Base-by-base conservation (phyloP, 2,797 vertebrate genomes). In the Hozukius guyotensis region DNA sequence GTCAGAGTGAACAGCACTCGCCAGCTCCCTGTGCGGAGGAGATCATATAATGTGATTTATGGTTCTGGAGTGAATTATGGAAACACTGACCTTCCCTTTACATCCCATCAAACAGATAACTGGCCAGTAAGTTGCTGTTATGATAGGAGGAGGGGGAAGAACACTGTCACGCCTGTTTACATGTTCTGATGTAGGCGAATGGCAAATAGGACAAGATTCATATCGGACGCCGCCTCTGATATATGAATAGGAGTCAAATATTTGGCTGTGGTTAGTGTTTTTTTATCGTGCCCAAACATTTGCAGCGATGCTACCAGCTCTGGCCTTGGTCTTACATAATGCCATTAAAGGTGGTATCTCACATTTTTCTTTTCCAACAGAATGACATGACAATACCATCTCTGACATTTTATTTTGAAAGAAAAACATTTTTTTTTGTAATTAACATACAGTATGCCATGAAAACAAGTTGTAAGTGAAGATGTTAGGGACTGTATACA, bases 31-130 rank as follows among this genome's bases (percentile, higher is more conserved):
- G 34, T 11, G 66, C 79, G 77, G 67, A 71, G 85, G 57, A 84
- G 89, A 92, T 94, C 90, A 90, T 93, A 92, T 91, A 91, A 91
- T 80, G 89, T 93, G 93, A 95, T 95, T 93, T 93, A 93, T 95
- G 88, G 91, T 82, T 71, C 68, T 72, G 83, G 83, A 86, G 93
- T 89, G 92, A 93, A 95, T 95, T 94, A 95, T 94, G 91, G 92
- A 95, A 94, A 93, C 93, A 91, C 89, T 93, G 94, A 94, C 94
- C 93, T 94, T 94, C 93, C 89, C 85, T 92, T 92, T 94, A 90
- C 93, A 91, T 93, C 92, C 92, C 87, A 93, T 94, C 94, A 93
- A 93, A 91, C 93, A 87, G 91, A 94, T 93, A 93, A 94, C 90
- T 86, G 92, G 91, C 85, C 90, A 80, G 87, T 93, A 93, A 94